Evolutionary conservation across 1,140 invertebrate genomes (phyloP).

Genomic region (Drosophila erecta): DNA sequence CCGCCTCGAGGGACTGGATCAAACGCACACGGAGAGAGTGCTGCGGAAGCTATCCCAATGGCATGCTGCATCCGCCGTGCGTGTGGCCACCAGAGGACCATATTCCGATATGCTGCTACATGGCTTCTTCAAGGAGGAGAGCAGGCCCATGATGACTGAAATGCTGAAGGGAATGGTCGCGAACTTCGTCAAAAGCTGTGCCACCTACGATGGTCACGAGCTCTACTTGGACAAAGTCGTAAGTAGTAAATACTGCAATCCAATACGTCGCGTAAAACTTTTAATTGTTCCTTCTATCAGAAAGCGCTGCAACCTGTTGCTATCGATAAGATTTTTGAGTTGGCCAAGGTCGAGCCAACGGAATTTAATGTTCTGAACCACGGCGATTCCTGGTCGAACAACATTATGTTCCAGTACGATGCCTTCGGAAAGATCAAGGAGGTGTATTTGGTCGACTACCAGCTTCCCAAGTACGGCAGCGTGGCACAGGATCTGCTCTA

Average conservation of each 20-base stretch:
- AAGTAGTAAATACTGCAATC: constrained; percentile 4
- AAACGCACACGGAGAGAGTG: constrained; percentile 85
- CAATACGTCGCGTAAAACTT: neutral
- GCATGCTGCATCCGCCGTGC: constrained; percentile 85
- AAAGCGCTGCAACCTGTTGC: constrained; percentile 29
- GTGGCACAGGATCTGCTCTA: constrained; percentile 70
- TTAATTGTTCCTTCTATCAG: constrained; percentile 11
- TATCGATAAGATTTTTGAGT: constrained; percentile 45
- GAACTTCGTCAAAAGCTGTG: constrained; percentile 46
- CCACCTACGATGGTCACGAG: constrained; percentile 47
- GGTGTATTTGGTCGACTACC: constrained; percentile 66
- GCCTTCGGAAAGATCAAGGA: constrained; percentile 81
- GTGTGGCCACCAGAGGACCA: constrained; percentile 85
- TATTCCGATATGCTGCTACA: constrained; percentile 9
- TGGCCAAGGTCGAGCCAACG: constrained; percentile 68
- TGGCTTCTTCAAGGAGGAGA: constrained; percentile 60
- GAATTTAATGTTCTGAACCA: constrained; percentile 88
- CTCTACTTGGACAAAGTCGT: constrained; percentile 62
- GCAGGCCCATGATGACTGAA: constrained; percentile 33
- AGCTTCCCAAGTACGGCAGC: constrained; percentile 64
- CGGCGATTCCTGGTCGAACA: constrained; percentile 86
- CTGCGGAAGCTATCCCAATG: constrained; percentile 86
- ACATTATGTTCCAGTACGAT: constrained; percentile 88
- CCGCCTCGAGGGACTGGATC: constrained; percentile 85
- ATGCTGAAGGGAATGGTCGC: constrained; percentile 39